Conservation (phyloP, 1,140 invertebrate species). For the Delia radicum region DNA sequence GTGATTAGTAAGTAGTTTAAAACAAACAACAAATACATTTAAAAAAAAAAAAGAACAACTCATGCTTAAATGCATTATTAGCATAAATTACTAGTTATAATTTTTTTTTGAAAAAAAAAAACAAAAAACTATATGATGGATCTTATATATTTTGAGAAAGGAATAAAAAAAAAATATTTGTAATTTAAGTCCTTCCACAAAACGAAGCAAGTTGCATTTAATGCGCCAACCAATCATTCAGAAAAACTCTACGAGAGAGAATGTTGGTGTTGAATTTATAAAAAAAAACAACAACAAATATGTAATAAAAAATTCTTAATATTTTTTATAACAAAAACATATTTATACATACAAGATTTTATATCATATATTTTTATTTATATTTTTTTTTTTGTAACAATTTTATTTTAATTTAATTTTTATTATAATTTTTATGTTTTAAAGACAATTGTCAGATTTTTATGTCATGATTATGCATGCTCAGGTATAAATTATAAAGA, state of each 20-base stretch:
- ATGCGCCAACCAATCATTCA: constrained; percentile 17
- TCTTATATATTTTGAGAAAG: constrained; percentile 4
- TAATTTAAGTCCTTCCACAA: constrained; percentile 25
- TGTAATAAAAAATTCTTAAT: constrained; percentile 4
- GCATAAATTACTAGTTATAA: not conserved
- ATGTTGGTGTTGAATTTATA: constrained; percentile 21
- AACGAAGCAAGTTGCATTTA: constrained; percentile 22
- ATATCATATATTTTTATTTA: no score
- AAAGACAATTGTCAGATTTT: not conserved
- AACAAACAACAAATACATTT: not conserved
- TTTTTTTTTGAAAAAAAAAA: not conserved
- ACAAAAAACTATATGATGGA: not conserved
- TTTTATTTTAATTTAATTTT: not conserved
- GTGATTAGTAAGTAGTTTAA: not conserved
- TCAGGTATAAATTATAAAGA: not conserved
- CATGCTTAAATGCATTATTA: not conserved
- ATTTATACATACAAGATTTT: not conserved
- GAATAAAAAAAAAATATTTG: constrained; percentile 9
- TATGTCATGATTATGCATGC: not conserved
- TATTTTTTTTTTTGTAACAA: not conserved
- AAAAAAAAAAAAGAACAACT: no score
- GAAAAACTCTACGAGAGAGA: constrained; percentile 18
- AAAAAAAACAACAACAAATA: not conserved
- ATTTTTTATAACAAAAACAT: not conserved
- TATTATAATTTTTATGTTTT: not conserved